A percentile compares a stretch with the other conserved stretches of the same genome.
These are phyloP conservation scores for Tromatobia lineatoria DNA, from an alignment of 2,888 invertebrate species.

Conservation along the genomic window DNA sequence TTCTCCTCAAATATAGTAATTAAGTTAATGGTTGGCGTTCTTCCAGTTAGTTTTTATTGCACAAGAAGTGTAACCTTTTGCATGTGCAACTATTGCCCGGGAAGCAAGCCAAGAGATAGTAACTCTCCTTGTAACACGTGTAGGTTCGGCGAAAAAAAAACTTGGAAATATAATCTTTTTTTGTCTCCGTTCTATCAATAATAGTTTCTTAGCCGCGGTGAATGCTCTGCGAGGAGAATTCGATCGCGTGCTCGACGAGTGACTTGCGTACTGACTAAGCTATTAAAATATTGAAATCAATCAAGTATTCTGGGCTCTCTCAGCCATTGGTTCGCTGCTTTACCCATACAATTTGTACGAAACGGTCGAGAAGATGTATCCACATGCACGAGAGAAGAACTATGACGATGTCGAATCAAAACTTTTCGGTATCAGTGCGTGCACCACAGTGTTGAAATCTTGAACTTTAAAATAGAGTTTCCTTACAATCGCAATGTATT, in stretches of 20 bases:
- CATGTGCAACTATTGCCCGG: background rate
- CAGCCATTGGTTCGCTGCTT: background rate
- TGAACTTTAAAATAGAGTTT: background rate
- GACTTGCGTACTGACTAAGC: slow-evolving; percentile 30
- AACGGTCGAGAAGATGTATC: background rate
- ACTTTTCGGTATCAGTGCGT: background rate
- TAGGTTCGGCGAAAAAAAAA: background rate
- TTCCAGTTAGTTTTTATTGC: background rate
- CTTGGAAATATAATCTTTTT: background rate
- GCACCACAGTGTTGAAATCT: background rate
- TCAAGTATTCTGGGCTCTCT: slow-evolving; percentile 40
- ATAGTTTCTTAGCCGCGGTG: slow-evolving; percentile 17
- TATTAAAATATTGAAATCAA: slow-evolving; percentile 58
- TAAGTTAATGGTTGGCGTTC: background rate
- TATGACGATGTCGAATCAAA: too few species aligned
- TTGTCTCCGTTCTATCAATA: background rate
- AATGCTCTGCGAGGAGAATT: slow-evolving; percentile 41
- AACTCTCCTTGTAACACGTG: background rate
- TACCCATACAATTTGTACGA: background rate
- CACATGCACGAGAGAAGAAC: too few species aligned
- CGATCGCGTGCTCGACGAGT: slow-evolving; percentile 43
- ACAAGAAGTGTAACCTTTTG: background rate
- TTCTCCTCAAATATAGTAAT: background rate
- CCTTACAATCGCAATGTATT: too few species aligned
- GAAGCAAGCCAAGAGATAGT: background rate